Evolutionary conservation across 2,888 invertebrate genomes (phyloP).

Genomic region (Meteorus cinctellus): DNA sequence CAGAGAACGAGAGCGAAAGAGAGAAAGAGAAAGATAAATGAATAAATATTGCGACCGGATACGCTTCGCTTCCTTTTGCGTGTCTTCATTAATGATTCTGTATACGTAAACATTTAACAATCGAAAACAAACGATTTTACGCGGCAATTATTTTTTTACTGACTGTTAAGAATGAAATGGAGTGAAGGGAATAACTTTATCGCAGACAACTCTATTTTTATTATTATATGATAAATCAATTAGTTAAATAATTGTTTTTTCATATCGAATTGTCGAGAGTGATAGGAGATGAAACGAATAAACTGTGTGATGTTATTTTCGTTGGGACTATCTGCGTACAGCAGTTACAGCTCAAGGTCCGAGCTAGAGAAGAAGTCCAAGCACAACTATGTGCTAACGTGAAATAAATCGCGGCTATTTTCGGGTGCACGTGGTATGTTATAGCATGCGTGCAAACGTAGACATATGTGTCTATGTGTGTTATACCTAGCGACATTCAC

Average conservation of each 20-base stretch:
- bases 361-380: slow-evolving; percentile 25
- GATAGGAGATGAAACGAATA: slow-evolving; percentile 19
- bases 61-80: slow-evolving; percentile 30
- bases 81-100: slow-evolving; percentile 22
- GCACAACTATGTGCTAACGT: slow-evolving; percentile 45
- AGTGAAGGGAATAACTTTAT: too few species aligned
- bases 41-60: slow-evolving; percentile 25
- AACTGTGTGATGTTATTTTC: slow-evolving; percentile 33
- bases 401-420: slow-evolving; percentile 66
- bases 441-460: slow-evolving; percentile 1
- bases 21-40: not conserved
- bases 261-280: not conserved
- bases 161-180: not conserved
- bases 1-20: not conserved
- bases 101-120: not conserved
- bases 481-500: not conserved
- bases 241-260: not conserved
- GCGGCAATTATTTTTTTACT: slow-evolving; percentile 10
- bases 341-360: slow-evolving; percentile 41
- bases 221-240: not conserved
- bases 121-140: slow-evolving; percentile 17
- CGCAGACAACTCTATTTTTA: too few species aligned
- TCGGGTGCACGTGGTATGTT: slow-evolving; percentile 46
- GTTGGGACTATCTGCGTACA: slow-evolving; percentile 28
- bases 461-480: not conserved